Evolutionary conservation across 2,888 invertebrate genomes (phyloP).

Genomic region (Microplitis deprimator): DNA sequence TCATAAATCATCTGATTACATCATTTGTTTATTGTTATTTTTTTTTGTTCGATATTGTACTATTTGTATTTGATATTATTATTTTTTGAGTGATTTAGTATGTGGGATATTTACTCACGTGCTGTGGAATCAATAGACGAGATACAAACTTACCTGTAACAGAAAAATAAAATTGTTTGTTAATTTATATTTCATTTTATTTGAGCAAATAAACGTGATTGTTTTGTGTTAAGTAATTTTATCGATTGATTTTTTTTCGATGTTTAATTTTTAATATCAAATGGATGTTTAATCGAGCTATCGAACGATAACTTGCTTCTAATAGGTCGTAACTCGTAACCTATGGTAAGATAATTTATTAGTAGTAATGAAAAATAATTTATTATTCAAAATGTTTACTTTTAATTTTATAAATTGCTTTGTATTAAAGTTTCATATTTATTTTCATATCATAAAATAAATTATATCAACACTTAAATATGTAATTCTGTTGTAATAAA

Average conservation of each 20-base stretch:
- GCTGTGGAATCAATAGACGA: background rate
- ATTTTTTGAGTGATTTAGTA: too few species aligned
- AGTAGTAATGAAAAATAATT: background rate
- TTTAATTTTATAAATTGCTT: too few species aligned
- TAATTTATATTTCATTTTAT: background rate
- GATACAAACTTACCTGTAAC: slow-evolving; percentile 9
- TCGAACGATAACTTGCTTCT: background rate
- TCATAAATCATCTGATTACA: background rate
- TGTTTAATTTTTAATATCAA: background rate
- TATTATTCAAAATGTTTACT: background rate
- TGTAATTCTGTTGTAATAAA: too few species aligned
- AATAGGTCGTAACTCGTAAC: background rate
- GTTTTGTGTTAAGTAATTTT: background rate
- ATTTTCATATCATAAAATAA: too few species aligned
- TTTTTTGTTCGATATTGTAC: background rate
- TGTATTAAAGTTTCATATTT: too few species aligned
- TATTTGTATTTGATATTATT: too few species aligned
- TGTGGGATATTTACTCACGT: background rate
- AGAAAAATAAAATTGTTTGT: background rate
- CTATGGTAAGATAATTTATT: background rate
- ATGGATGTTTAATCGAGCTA: background rate
- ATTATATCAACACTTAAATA: too few species aligned
- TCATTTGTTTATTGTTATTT: background rate
- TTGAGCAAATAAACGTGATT: background rate
- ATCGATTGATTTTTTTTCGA: background rate